phyloP scores from a whole-genome alignment of 2,113 vertebrate genomes.

The Pelvicachromis taeniatus region DNA sequence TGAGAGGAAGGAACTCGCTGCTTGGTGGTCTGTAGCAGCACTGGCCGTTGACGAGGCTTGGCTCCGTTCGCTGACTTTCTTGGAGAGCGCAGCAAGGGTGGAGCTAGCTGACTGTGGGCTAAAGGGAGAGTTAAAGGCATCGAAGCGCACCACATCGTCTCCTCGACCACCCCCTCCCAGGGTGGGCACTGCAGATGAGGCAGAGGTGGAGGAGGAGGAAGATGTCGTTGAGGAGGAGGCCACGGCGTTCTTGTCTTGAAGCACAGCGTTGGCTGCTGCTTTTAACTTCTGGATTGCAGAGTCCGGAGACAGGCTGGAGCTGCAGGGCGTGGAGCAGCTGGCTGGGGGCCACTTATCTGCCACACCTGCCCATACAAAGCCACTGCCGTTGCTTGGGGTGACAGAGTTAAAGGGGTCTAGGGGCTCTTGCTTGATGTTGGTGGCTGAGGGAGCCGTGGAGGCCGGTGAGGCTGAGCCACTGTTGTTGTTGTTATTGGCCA shows the following conservation, averaged over 20 bases:
- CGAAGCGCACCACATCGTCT: constrained; percentile 89
- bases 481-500: constrained; percentile 81
- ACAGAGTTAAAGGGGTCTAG: constrained; percentile 71
- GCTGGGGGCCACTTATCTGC: constrained; percentile 93
- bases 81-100: constrained; percentile 94
- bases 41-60: constrained; percentile 74
- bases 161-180: constrained; percentile 64
- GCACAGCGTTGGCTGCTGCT: constrained; percentile 93
- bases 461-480: constrained; percentile 69
- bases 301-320: constrained; percentile 90
- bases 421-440: constrained; percentile 75
- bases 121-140: constrained; percentile 93
- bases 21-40: constrained; percentile 76
- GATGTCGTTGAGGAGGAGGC: constrained; percentile 66
- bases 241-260: constrained; percentile 90
- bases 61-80: constrained; percentile 97
- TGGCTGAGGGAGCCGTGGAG: constrained; percentile 65
- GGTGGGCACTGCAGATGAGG: constrained; percentile 61
- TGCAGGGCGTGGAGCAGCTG: constrained; percentile 79
- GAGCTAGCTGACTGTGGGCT: constrained; percentile 98
- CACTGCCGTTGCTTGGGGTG: constrained; percentile 80
- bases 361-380: constrained; percentile 89
- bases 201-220: constrained; percentile 70
- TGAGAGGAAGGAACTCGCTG: constrained; percentile 91
- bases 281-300: constrained; percentile 98